Evolutionary conservation across 2,888 invertebrate genomes (phyloP).

Genomic region (Hypselothyrea guttata): DNA sequence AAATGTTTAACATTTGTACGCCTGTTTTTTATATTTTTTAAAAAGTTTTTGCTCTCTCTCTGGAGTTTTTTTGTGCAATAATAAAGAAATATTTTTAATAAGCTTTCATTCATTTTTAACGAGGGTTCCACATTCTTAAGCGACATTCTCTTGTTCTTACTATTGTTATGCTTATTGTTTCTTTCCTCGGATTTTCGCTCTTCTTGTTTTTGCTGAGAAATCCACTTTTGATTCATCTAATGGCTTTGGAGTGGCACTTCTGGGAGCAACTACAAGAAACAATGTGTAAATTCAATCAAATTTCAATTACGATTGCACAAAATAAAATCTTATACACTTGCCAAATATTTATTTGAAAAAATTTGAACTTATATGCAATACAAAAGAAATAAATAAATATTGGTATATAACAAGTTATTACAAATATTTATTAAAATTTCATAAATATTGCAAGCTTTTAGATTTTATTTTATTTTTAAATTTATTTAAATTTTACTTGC

Average conservation of each 20-base stretch:
- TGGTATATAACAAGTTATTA: too few species aligned
- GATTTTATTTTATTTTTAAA: too few species aligned
- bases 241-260: constrained; percentile 63
- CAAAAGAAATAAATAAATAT: too few species aligned
- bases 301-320: constrained; percentile 30
- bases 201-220: constrained; percentile 42
- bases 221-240: constrained; percentile 69
- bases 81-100: constrained; percentile 78
- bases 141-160: constrained; percentile 59
- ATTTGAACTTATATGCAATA: too few species aligned
- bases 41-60: constrained; percentile 19
- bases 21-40: constrained; percentile 55
- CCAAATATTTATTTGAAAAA: neutral
- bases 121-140: constrained; percentile 70
- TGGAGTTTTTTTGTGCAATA: constrained; percentile 44
- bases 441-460: too few species aligned
- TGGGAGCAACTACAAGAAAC: constrained; percentile 39
- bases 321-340: too few species aligned
- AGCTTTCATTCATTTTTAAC: constrained; percentile 78
- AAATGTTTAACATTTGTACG: constrained; percentile 78
- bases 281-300: constrained; percentile 55
- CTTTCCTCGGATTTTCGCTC: constrained; percentile 22
- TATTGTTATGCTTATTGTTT: constrained; percentile 35
- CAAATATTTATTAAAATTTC: too few species aligned
- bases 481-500: too few species aligned